Percentiles rank a stretch among this genome's conserved stretches.
Evolutionary conservation across 2,888 invertebrate genomes (phyloP).

Genomic region (Nephrocerus scutellatus): DNA sequence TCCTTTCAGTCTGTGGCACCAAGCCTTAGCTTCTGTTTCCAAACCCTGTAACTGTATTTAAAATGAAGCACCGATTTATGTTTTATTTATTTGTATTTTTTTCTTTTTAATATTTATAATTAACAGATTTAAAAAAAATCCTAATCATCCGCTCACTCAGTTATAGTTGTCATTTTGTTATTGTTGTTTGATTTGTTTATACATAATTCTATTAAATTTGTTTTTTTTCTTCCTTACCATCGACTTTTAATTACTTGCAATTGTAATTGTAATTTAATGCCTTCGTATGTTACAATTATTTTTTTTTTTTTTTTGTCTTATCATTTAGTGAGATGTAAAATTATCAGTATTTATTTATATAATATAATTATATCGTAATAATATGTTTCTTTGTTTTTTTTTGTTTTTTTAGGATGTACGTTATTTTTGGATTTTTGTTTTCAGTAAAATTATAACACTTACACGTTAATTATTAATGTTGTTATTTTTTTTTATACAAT

Average conservation of each 20-base stretch:
- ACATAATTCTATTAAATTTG: slow-evolving; percentile 13
- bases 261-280: slow-evolving; percentile 1
- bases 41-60: too few relatives aligned
- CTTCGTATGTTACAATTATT: slow-evolving; percentile 29
- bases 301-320: slow-evolving; percentile 20
- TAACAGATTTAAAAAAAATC: slow-evolving; percentile 44
- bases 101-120: slow-evolving; percentile 35
- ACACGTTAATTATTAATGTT: slow-evolving; percentile 2
- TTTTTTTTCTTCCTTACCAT: slow-evolving; percentile 5
- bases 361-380: slow-evolving; percentile 2
- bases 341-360: slow-evolving; percentile 1
- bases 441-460: not conserved
- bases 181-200: slow-evolving; percentile 19
- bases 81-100: slow-evolving; percentile 18
- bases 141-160: too few relatives aligned
- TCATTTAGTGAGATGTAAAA: slow-evolving; percentile 11
- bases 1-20: too few relatives aligned
- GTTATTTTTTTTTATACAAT: slow-evolving; percentile 2
- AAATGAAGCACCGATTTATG: too few relatives aligned
- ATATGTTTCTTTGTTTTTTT: slow-evolving; percentile 4
- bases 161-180: slow-evolving; percentile 5
- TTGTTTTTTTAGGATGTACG: slow-evolving; percentile 1
- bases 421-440: slow-evolving; percentile 3
- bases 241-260: slow-evolving; percentile 4
- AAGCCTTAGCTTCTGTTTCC: too few relatives aligned